Base-by-base conservation (phyloP, 1,140 invertebrate genomes). In the Drosophila pachea region DNA sequence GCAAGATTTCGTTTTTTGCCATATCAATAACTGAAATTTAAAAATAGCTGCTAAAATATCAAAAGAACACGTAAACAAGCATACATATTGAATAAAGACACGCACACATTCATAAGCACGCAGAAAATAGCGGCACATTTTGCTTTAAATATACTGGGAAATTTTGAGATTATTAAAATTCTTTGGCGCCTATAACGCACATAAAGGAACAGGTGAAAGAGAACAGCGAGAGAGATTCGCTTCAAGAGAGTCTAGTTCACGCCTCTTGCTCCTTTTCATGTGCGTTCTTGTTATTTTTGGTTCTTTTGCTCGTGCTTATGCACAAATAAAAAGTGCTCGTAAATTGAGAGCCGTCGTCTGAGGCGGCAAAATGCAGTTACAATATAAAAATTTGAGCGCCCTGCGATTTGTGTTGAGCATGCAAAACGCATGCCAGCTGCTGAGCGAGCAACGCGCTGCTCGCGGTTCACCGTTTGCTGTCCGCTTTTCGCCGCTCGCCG, bases 21-120 rank as follows among this genome's bases (percentile, higher is more conserved):
- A 86, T 86, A 86, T 86, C 81, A 86, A 86, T 86, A 86, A 86
- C 81, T 86, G 65, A 86, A 86, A 69, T 63, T 75, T 86, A 86
- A 68, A 86, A 86, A 86, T 86, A 86, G 81, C 47, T 32, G 14
- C 50, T 43, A 63, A 54, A 78, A 70, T 54, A 81, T 54, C 16
- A 76, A 73, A 67, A 73, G 63, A 66, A 68, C 47, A 79, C 72
- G 60, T 55, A 65, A 48, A 62, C 4, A 40, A 67, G 45, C 22
- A 55, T 40, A 61, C 3, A 48, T 56, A 40, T 38, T 42, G 58
- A 66, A 66, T 59, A 55, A 11, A 54, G 35, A 54, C 58, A 52
- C 16, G 38, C 16, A 48, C 36, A 56, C 53, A 64, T 43, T 63
- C 54, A 61, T 12, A 14, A 0, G 45, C 33, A 48, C 35, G 33